Conservation (phyloP, 2,113 vertebrate genomes). For the Trichomycterus rosablanca region DNA sequence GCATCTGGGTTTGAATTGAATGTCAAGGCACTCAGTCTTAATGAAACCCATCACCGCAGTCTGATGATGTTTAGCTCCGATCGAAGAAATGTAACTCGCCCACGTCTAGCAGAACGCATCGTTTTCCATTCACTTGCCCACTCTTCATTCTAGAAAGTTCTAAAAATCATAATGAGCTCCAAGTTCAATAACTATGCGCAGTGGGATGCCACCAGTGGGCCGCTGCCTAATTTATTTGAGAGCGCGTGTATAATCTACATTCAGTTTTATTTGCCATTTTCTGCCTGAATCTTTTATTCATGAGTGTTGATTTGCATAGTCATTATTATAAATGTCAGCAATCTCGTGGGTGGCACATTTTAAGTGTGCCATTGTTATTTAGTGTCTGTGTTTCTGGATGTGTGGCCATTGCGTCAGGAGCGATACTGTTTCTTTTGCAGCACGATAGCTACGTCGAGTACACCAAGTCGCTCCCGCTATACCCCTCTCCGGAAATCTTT, state of each 20-base stretch:
- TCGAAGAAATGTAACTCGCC: conserved; percentile 17
- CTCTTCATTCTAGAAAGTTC: conserved; percentile 43
- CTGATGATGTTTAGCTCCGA: not conserved
- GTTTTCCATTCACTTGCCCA: conserved; percentile 5
- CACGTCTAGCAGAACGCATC: conserved; percentile 5
- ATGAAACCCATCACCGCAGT: not conserved
- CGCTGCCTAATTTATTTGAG: conserved; percentile 61
- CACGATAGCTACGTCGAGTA: conserved; percentile 77
- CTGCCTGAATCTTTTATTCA: conserved; percentile 69
- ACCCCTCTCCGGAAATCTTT: conserved; percentile 77
- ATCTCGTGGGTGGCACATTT: conserved; percentile 62
- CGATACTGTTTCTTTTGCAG: conserved; percentile 53
- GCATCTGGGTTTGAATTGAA: not conserved
- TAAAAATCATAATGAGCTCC: conserved; percentile 60
- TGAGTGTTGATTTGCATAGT: conserved; percentile 69
- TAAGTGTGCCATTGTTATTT: conserved; percentile 56
- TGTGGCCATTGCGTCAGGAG: conserved; percentile 45
- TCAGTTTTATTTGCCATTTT: conserved; percentile 68
- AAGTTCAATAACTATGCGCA: conserved; percentile 57
- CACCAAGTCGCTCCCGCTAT: conserved; percentile 77
- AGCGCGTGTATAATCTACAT: conserved; percentile 59
- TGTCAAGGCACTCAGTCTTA: not conserved
- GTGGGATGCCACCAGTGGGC: conserved; percentile 55
- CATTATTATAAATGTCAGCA: conserved; percentile 74
- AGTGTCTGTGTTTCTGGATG: conserved; percentile 47